A percentile compares a stretch with the other conserved stretches of the same genome.
Conservation (phyloP, 2,888 invertebrate genomes). For the Pachymerium ferrugineum region DNA sequence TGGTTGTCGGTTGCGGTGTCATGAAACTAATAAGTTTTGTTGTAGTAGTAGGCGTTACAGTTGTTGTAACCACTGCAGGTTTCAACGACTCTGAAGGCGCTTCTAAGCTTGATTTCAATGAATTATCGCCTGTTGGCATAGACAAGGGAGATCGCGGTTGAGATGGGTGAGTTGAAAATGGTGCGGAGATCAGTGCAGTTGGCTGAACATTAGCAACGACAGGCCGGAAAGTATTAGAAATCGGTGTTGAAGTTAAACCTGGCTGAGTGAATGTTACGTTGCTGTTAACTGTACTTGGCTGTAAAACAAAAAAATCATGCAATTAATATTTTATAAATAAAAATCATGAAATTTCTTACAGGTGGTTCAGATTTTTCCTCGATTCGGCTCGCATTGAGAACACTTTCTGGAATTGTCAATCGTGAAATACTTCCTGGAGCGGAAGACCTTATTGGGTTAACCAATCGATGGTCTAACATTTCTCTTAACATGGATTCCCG, state of each 20-base stretch:
- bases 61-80: too few relatives aligned
- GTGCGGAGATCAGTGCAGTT: not conserved
- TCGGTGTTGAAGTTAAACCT: not conserved
- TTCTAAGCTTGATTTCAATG: not conserved
- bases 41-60: too few relatives aligned
- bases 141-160: not conserved
- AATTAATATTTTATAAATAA: too few relatives aligned
- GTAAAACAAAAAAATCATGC: too few relatives aligned
- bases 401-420: not conserved
- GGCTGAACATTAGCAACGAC: not conserved
- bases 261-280: not conserved
- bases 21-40: too few relatives aligned
- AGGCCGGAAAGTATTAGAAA: not conserved
- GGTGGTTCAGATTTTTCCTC: not conserved
- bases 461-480: not conserved
- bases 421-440: conserved; percentile 18
- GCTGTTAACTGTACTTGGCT: not conserved
- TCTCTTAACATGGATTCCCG: not conserved
- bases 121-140: not conserved
- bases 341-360: not conserved
- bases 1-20: not conserved
- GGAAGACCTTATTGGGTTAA: not conserved
- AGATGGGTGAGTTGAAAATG: not conserved
- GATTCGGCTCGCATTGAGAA: not conserved
- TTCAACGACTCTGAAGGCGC: too few relatives aligned